Evolutionary conservation across 2,797 vertebrate genomes (phyloP).

Genomic region (Heliangelus exortis): DNA sequence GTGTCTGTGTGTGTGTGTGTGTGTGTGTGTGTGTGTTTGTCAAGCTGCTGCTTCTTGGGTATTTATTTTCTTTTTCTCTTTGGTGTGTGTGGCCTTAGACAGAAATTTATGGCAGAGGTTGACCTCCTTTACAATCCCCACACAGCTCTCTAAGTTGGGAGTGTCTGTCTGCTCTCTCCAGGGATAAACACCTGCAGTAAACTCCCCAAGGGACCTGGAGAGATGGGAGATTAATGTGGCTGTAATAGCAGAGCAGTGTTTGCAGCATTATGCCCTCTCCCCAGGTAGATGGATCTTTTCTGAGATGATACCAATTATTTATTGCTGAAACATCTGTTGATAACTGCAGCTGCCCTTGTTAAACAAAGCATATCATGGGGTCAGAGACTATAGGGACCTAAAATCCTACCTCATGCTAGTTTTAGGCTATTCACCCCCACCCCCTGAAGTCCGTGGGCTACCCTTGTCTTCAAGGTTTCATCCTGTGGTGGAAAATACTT

Average conservation of each 20-base stretch:
- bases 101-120: constrained; percentile 81
- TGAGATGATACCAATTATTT: constrained; percentile 85
- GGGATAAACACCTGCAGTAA: constrained; percentile 81
- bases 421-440: constrained; percentile 75
- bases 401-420: constrained; percentile 78
- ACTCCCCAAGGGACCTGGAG: constrained; percentile 78
- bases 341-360: constrained; percentile 83
- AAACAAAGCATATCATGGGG: constrained; percentile 80
- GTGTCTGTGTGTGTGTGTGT: accelerated
- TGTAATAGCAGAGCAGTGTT: constrained; percentile 76
- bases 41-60: neutral
- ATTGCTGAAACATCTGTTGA: constrained; percentile 87
- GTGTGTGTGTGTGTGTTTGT: no score
- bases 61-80: constrained; percentile 31
- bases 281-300: constrained; percentile 81
- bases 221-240: constrained; percentile 83
- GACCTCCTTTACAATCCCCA: constrained; percentile 74
- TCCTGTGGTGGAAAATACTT: constrained; percentile 75
- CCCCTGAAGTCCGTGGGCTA: constrained; percentile 75
- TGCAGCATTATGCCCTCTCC: constrained; percentile 79
- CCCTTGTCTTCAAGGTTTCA: constrained; percentile 72
- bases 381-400: constrained; percentile 75
- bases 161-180: constrained; percentile 71
- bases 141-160: constrained; percentile 66
- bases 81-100: constrained; percentile 81